Evolutionary conservation across 1,140 invertebrate genomes (phyloP), one percentile per base, ranked within the genome.

Genomic region (Pemphigus obesinymphae): DNA sequence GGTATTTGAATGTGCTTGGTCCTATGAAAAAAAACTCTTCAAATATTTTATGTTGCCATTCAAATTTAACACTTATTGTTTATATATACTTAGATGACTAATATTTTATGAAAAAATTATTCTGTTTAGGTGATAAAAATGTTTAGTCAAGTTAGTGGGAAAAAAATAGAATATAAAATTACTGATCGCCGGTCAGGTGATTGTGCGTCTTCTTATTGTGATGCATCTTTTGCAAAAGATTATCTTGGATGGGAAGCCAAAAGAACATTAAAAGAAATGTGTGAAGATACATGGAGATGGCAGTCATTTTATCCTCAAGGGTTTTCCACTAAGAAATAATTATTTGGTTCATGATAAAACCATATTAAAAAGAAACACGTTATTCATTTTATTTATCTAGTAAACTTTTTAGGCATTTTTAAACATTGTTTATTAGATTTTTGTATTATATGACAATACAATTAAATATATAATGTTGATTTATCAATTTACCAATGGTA

Each of bases 241-340:
- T 91, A 96, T 85, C 88, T 99, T 1, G 90, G 90, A 37, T 99
- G 97, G 97, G 90, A 89, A 82, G 94, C 97, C 17, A 90, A 89
- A 8, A 90, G 90, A 84, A 90, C 90, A 84, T 88, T 99, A 0
- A 87, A 92, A 53, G 93, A 96, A 83, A 99, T 99, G 97, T 99
- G 96, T 93, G 90, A 87, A 84, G 95, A 98, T 86, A 92, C 94
- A 6, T 98, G 96, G 96, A 90, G 90, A 66, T 98, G 96, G 96
- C 96, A 97, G 87, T 91, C 91, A 82, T 89, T 89, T 72, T 96
- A 97, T 89, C 96, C 96, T 11, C 91, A 93, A 83, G 96, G 96
- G 8, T 96, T 80, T 61, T 80, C 37, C 11, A 80, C 76, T 45
- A n/a, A 15, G n/a, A 80, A 80, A 80, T 80, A 80, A 45, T 23